These are phyloP conservation scores for Ectropis grisescens DNA, from an alignment of 1,140 invertebrate species.

Conservation along the genomic window DNA sequence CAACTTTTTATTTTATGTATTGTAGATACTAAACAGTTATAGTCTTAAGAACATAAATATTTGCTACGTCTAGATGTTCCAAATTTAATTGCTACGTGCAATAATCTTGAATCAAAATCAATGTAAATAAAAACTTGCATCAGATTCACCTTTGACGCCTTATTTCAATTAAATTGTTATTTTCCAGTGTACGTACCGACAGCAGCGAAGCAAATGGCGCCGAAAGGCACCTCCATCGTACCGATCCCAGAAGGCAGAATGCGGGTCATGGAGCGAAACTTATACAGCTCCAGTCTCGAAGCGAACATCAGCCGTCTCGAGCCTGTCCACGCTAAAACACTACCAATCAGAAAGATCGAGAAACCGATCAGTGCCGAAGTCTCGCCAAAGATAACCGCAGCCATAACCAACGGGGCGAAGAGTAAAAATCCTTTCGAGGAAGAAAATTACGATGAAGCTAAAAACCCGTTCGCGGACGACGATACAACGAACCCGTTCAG, in stretches of 20 bases:
- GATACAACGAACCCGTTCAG: conserved; percentile 72
- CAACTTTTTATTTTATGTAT: neutral
- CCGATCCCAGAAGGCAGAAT: conserved; percentile 69
- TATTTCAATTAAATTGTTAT: too few species aligned
- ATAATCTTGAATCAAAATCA: too few species aligned
- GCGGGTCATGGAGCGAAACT: conserved; percentile 62
- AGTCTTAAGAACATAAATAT: too few species aligned
- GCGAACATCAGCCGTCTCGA: conserved; percentile 67
- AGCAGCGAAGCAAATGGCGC: conserved; percentile 38
- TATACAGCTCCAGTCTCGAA: conserved; percentile 74
- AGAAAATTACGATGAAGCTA: conserved; percentile 72
- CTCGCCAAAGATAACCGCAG: conserved; percentile 49
- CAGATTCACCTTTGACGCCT: too few species aligned
- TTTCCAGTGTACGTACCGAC: conserved; percentile 44
- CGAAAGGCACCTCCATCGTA: conserved; percentile 48
- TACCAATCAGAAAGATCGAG: conserved; percentile 16
- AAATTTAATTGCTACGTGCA: too few species aligned
- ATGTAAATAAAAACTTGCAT: too few species aligned
- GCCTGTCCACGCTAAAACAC: conserved; percentile 26
- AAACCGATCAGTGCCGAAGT: conserved; percentile 5
- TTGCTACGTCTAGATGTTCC: too few species aligned
- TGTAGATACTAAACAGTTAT: too few species aligned
- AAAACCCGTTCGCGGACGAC: conserved; percentile 69
- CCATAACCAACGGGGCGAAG: conserved; percentile 39
- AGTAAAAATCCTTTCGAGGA: conserved; percentile 71